These are phyloP conservation scores for Cacoxenus indagator DNA, from an alignment of 2,888 invertebrate genomes.

Conservation along the genomic window DNA sequence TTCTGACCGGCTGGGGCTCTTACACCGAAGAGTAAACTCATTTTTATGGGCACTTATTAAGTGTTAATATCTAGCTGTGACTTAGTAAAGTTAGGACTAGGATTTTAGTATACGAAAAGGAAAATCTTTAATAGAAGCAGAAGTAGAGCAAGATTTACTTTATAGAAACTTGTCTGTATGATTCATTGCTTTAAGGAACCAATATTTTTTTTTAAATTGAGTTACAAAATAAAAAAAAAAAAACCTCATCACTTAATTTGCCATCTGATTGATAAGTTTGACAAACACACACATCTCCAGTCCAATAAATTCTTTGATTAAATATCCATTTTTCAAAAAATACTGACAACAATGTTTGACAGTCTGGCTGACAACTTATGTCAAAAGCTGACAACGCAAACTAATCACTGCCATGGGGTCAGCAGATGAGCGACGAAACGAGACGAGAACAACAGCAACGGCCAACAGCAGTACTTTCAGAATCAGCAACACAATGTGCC, in stretches of 20 bases:
- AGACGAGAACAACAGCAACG: slow-evolving; percentile 29
- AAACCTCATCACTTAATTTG: background rate
- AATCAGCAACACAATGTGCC: background rate
- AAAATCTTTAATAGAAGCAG: too few relatives aligned
- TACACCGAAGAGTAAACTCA: too few relatives aligned
- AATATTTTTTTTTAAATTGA: background rate
- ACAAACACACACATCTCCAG: background rate
- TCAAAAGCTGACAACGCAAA: slow-evolving; percentile 67
- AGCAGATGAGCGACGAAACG: too few relatives aligned
- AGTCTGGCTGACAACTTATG: slow-evolving; percentile 67
- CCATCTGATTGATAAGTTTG: background rate
- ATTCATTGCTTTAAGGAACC: too few relatives aligned
- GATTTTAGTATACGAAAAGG: too few relatives aligned
- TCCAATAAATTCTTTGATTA: slow-evolving; percentile 14
- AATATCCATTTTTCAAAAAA: slow-evolving; percentile 46
- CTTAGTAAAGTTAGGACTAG: too few relatives aligned
- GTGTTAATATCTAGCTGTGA: too few relatives aligned
- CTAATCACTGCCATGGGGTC: slow-evolving; percentile 67
- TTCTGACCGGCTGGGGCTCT: too few relatives aligned
- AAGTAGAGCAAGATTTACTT: too few relatives aligned
- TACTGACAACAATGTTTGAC: slow-evolving; percentile 56
- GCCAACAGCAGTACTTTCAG: background rate
- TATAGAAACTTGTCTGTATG: too few relatives aligned
- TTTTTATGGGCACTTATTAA: too few relatives aligned
- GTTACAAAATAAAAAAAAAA: background rate